Evolutionary conservation across 2,888 invertebrate species (phyloP), one percentile per base, ranked within the genome.

Genomic region (Electrophaes corylata): DNA sequence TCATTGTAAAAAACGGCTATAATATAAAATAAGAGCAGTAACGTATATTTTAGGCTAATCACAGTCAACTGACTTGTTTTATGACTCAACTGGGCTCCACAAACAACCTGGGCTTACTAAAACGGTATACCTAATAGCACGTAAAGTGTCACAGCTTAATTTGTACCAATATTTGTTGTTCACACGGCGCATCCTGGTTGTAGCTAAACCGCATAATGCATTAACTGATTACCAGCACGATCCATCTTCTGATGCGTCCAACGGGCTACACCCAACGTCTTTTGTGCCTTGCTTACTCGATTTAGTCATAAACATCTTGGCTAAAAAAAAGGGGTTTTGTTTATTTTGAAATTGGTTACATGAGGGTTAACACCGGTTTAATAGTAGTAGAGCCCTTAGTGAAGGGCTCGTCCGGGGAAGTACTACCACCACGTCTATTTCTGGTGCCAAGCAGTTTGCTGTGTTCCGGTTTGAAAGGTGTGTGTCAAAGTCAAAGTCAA

Each of bases 211-310:
- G 82, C 83, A 86, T 87, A 87, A 88, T 85, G 84, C 88, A 89
- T 89, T 89, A 88, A 84, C 90, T 88, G 88, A 89, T 88, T 90
- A 88, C 83, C 70, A 72, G 73, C 69, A 71, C 85, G 73, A 89
- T 89, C 87, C 84, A 84, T 89, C 88, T 88, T 89, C 77, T 71
- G 72, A 81, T 82, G 83, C 78, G 83, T 81, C 79, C 74, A 73
- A 75, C 78, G 71, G 67, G 79, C 81, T 79, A 78, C 81, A 71
- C 83, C 83, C 76, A 75, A 69, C 79, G 77, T 76, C 83, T 79
- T 76, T 62, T 64, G 60, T 70, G 72, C 71, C 57, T 23, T 65
- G 69, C 75, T 61, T 26, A 41, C 11, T 31, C 26, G n/a, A 33
- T 44, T 43, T 48, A 59, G 49, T 56, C n/a, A 11, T 1, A 11